Evolutionary conservation across 2,113 vertebrate species (phyloP), one percentile per base, ranked within the genome.

Genomic region (Symphodus melops): DNA sequence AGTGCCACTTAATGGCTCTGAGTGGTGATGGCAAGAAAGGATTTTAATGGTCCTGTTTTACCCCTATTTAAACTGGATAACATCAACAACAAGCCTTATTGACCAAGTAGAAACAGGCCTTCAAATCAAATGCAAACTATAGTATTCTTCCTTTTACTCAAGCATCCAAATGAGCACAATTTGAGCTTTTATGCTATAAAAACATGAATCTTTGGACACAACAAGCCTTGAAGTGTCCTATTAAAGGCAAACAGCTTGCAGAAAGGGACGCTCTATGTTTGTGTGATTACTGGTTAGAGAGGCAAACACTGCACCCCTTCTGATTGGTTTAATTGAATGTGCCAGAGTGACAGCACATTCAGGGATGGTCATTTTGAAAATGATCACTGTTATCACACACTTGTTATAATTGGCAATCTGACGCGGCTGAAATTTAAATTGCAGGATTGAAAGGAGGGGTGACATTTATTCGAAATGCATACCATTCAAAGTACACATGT

Each of bases 361-460:
- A 39, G 76, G 46, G 79, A 60, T 48, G 82, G 85, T 75, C 87
- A 89, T 84, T 89, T 81, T 82, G 67, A 88, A 77, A 89, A 39
- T 25, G 62, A 88, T 89, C 66, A 68, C 72, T 79, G 66, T 89
- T 87, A 91, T 91, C 87, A 90, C 72, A 78, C 64, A 78, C 82
- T 86, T 59, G 61, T 72, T 3, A 58, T 84, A 90, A 89, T 85
- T 88, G 87, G 62, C 79, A 83, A 83, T 81, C 51, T 56, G 74
- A 83, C 63, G 74, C 46, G 23, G 67, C 48, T 28, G 82, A 68
- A 78, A 79, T 88, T 81, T 82, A 79, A 88, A 84, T 89, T 80
- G 84, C 82, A 89, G 76, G 51, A 60, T 54, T 44, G 82, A 73
- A 16, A 16, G 64, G 76, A 61, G 49, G 54, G 9, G 2, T 48